A percentile compares a stretch with the other conserved stretches of the same genome.
phyloP scores from a whole-genome alignment of 2,888 invertebrate species.

The Coelopa pilipes region DNA sequence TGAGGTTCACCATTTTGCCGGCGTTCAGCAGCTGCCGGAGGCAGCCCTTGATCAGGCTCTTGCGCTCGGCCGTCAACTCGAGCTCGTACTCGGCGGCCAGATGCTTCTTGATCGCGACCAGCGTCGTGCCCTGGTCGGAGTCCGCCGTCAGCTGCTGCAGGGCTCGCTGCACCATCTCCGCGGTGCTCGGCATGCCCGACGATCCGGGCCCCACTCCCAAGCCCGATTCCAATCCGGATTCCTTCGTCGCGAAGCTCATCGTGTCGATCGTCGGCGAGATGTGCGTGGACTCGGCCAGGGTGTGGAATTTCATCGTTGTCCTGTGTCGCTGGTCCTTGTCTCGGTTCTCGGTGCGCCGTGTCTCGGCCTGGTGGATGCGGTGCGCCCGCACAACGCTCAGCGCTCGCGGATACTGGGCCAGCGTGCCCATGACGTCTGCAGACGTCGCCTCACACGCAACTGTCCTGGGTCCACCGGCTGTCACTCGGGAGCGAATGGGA shows the following conservation, averaged over 20 bases:
- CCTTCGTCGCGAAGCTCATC: too few species aligned
- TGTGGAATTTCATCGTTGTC: neutral
- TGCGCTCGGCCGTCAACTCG: neutral
- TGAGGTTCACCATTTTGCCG: conserved; percentile 25
- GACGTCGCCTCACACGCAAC: too few species aligned
- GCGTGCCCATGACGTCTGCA: too few species aligned
- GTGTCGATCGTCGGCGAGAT: neutral
- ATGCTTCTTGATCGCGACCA: conserved; percentile 34
- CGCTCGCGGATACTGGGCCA: too few species aligned
- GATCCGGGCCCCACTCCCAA: neutral
- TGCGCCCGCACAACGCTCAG: too few species aligned
- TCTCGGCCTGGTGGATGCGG: too few species aligned
- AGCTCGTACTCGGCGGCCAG: conserved; percentile 7
- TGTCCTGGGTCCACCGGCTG: too few species aligned
- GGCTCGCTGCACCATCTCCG: conserved; percentile 5
- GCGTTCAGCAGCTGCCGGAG: conserved; percentile 8
- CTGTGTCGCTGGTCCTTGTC: neutral
- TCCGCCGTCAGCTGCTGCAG: conserved; percentile 1
- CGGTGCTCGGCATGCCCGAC: neutral
- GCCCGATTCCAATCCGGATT: too few species aligned
- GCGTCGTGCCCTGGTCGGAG: conserved; percentile 19
- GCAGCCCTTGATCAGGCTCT: conserved; percentile 1
- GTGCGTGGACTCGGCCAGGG: conserved; percentile 17
- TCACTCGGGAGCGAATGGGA: too few species aligned
- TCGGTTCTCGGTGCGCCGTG: neutral